Evolutionary conservation across 2,113 vertebrate species (phyloP).

Genomic region (Rhinolophus ferrumequinum): DNA sequence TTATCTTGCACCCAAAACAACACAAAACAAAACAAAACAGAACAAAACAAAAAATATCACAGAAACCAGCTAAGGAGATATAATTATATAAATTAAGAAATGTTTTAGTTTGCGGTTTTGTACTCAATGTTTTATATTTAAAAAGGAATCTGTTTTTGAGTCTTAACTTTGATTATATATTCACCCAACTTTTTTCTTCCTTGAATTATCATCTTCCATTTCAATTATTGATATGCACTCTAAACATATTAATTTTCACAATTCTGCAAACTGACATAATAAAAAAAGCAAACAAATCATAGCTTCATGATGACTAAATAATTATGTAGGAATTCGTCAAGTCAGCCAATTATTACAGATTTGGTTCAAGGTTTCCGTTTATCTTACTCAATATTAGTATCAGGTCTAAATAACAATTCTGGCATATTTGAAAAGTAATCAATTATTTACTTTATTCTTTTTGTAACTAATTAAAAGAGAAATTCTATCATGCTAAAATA

Average conservation of each 20-base stretch:
- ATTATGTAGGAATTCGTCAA: background rate
- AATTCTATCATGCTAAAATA: background rate
- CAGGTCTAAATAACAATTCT: background rate
- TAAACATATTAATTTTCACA: conserved; percentile 20
- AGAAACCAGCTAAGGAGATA: background rate
- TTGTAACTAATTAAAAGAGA: background rate
- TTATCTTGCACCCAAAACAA: background rate
- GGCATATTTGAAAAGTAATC: background rate
- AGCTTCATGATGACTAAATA: background rate
- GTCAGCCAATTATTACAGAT: background rate
- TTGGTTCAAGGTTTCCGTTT: background rate
- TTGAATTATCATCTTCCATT: background rate
- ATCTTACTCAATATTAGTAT: background rate
- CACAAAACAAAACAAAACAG: background rate
- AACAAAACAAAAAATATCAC: background rate
- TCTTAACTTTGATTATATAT: background rate
- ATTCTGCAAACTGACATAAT: background rate
- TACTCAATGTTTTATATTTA: background rate
- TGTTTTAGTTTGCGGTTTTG: background rate
- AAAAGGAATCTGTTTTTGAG: accelerated
- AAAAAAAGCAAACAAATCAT: background rate
- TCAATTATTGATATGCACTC: background rate
- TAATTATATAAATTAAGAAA: background rate
- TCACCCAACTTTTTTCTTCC: background rate
- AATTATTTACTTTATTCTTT: background rate